Conservation (phyloP, 1,140 invertebrate species). For the Apis florea region DNA sequence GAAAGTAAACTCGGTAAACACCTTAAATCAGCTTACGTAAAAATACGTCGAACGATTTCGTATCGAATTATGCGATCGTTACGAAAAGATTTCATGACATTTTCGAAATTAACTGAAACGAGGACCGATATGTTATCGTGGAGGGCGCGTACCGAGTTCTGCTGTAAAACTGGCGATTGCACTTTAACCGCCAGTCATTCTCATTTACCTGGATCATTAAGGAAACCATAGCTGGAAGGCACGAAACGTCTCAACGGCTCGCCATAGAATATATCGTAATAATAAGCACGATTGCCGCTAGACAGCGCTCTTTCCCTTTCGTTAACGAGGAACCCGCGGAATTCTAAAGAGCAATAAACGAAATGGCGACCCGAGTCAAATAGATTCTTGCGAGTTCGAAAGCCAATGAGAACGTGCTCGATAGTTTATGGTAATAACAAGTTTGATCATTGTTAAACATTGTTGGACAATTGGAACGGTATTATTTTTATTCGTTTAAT, state of each 20-base stretch:
- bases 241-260: constrained; percentile 1
- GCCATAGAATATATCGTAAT: constrained; percentile 40
- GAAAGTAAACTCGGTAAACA: neutral
- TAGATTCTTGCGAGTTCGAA: neutral
- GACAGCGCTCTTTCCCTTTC: neutral
- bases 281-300: constrained; percentile 47
- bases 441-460: neutral
- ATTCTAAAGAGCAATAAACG: constrained; percentile 27
- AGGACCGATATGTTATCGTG: constrained; percentile 66
- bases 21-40: constrained; percentile 20
- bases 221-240: constrained; percentile 40
- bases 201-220: constrained; percentile 73
- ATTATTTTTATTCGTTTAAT: too few species aligned
- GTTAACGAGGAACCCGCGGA: neutral
- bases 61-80: constrained; percentile 20
- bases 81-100: constrained; percentile 29
- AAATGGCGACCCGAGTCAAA: neutral
- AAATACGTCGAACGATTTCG: constrained; percentile 18
- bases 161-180: constrained; percentile 68
- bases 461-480: neutral
- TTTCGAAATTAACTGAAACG: constrained; percentile 67
- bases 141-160: constrained; percentile 56
- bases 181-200: constrained; percentile 71
- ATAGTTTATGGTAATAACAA: neutral
- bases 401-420: neutral